Conservation (phyloP, 1,140 invertebrate genomes). For the Saxidomus purpurata region DNA sequence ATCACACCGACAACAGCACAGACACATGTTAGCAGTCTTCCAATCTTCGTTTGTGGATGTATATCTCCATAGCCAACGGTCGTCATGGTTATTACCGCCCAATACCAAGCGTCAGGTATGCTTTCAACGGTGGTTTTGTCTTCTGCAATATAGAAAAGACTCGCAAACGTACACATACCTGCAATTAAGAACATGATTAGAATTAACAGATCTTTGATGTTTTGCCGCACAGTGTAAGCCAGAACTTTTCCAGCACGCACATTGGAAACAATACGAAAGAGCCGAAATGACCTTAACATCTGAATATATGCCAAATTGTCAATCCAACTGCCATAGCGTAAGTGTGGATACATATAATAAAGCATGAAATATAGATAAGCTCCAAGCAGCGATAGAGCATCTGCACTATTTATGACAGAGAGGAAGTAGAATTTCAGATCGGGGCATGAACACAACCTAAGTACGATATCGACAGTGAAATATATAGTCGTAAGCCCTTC, state of each 20-base stretch:
- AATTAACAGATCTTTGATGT: slow-evolving; percentile 45
- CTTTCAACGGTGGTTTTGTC: neutral
- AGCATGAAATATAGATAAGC: slow-evolving; percentile 11
- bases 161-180: slow-evolving; percentile 50
- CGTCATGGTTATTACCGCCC: slow-evolving; percentile 98
- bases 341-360: neutral
- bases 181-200: slow-evolving; percentile 41
- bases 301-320: slow-evolving; percentile 41
- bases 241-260: slow-evolving; percentile 51
- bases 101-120: slow-evolving; percentile 61
- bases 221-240: neutral
- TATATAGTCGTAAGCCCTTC: slow-evolving; percentile 9
- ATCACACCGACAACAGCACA: slow-evolving; percentile 97
- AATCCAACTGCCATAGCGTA: slow-evolving; percentile 23
- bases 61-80: slow-evolving; percentile 96
- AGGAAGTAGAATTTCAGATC: slow-evolving; percentile 37
- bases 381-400: slow-evolving; percentile 37
- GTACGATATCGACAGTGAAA: slow-evolving; percentile 48
- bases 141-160: slow-evolving; percentile 41
- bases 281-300: slow-evolving; percentile 45
- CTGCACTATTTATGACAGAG: slow-evolving; percentile 54
- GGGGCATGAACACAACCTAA: slow-evolving; percentile 45
- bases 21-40: slow-evolving; percentile 97
- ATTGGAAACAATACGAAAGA: slow-evolving; percentile 54
- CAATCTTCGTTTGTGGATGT: slow-evolving; percentile 83